These are phyloP conservation scores for Bubo blakistoni DNA, from an alignment of 2,113 vertebrate species.

Conservation along the genomic window DNA sequence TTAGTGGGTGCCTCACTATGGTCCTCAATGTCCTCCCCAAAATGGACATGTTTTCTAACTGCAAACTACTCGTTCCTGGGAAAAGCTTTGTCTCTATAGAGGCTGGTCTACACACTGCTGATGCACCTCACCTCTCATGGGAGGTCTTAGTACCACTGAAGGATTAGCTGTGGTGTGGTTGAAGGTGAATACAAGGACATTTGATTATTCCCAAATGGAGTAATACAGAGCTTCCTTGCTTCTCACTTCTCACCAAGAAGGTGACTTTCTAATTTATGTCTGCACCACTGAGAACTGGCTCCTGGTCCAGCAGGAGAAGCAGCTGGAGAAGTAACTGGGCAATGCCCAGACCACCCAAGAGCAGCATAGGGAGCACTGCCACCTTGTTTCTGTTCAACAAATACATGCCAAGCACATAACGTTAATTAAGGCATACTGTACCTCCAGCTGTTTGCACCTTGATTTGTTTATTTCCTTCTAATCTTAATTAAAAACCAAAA, in stretches of 20 bases:
- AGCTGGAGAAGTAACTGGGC: background rate
- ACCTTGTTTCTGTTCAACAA: background rate
- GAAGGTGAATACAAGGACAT: background rate
- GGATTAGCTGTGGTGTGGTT: background rate
- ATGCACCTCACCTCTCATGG: background rate
- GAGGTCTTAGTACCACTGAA: background rate
- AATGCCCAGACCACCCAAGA: background rate
- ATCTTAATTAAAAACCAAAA: constrained; percentile 70
- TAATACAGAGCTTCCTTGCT: background rate
- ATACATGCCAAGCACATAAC: background rate
- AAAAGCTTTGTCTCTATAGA: background rate
- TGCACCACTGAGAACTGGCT: background rate
- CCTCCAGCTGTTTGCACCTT: constrained; percentile 56
- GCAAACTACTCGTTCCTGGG: background rate
- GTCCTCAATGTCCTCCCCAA: background rate
- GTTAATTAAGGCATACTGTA: constrained; percentile 55
- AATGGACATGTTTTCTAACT: background rate
- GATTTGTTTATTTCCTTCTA: constrained; percentile 61
- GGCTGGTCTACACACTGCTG: background rate
- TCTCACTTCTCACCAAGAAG: background rate
- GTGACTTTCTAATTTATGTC: background rate
- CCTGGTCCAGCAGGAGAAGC: background rate
- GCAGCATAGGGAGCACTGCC: background rate
- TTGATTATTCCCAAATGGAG: background rate
- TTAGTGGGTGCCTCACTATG: background rate